These are phyloP conservation scores for Amphipyra tragopoginis DNA, from an alignment of 2,888 invertebrate species.

Conservation along the genomic window DNA sequence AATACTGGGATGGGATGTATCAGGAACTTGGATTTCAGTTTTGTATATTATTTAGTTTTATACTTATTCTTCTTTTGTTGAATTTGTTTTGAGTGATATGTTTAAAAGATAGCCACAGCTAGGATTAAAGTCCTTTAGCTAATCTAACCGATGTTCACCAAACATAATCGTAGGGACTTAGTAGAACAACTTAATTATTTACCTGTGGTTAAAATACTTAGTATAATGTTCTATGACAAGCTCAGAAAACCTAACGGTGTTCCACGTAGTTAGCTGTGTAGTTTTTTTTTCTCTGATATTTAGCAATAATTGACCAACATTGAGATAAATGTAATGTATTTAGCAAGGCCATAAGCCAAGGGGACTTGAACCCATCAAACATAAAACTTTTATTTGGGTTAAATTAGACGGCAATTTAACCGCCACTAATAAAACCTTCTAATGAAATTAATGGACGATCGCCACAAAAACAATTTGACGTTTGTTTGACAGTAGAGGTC, in stretches of 20 bases:
- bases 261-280: not conserved
- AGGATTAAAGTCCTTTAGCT: too few species aligned
- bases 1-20: not conserved
- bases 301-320: conserved; percentile 16
- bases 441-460: conserved; percentile 45
- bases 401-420: conserved; percentile 23
- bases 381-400: conserved; percentile 37
- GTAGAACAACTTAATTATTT: too few species aligned
- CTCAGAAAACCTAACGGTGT: conserved; percentile 18
- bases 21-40: not conserved
- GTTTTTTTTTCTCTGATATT: conserved; percentile 19
- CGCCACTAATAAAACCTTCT: conserved; percentile 32
- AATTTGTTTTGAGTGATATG: too few species aligned
- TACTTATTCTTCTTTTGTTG: too few species aligned
- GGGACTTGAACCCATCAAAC: conserved; percentile 40
- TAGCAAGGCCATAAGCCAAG: conserved; percentile 17
- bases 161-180: too few species aligned
- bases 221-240: too few species aligned
- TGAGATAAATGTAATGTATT: conserved; percentile 8
- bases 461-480: conserved; percentile 50
- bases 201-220: too few species aligned
- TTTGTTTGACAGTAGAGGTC: conserved; percentile 66
- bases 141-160: too few species aligned
- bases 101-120: too few species aligned
- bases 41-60: not conserved